Percentiles rank a stretch among this genome's conserved stretches.
Evolutionary conservation across 1,140 invertebrate species (phyloP).

Genomic region (Leptestheria dahalacensis): DNA sequence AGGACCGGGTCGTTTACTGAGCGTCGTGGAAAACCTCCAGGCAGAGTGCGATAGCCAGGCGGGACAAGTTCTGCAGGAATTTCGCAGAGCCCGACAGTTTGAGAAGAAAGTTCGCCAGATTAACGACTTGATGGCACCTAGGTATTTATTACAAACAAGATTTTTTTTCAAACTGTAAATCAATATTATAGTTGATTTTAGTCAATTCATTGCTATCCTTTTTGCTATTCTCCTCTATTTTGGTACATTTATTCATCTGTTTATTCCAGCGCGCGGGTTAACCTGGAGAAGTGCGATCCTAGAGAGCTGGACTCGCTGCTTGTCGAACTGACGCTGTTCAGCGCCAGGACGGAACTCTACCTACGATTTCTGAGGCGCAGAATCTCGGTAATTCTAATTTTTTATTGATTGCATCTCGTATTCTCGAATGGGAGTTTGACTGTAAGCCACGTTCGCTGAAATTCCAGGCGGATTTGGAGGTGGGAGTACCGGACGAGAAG

Average conservation of each 20-base stretch:
- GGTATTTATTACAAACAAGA: neutral
- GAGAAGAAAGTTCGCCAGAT: constrained; percentile 46
- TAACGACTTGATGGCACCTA: constrained; percentile 30
- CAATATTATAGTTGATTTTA: too few species aligned
- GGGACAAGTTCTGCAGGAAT: constrained; percentile 53
- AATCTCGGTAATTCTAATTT: constrained; percentile 34
- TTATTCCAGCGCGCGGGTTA: constrained; percentile 25
- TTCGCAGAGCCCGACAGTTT: constrained; percentile 55
- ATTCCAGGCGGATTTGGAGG: constrained; percentile 50
- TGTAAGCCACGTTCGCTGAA: constrained; percentile 7
- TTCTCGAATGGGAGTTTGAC: neutral
- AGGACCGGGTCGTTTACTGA: constrained; percentile 55
- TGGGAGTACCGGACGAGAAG: constrained; percentile 38
- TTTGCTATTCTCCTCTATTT: too few species aligned
- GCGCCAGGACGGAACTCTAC: constrained; percentile 78
- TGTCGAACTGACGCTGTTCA: constrained; percentile 80
- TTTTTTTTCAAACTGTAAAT: neutral
- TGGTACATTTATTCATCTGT: constrained; percentile 12
- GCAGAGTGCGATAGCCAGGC: constrained; percentile 70
- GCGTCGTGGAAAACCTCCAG: constrained; percentile 55
- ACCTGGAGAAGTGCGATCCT: constrained; percentile 42
- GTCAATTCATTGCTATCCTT: too few species aligned
- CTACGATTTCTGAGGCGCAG: constrained; percentile 70
- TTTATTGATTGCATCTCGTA: neutral
- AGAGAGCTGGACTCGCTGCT: constrained; percentile 77